These are phyloP conservation scores for Phalacrocorax pelagicus DNA, from an alignment of 2,113 vertebrate species.

Conservation along the genomic window DNA sequence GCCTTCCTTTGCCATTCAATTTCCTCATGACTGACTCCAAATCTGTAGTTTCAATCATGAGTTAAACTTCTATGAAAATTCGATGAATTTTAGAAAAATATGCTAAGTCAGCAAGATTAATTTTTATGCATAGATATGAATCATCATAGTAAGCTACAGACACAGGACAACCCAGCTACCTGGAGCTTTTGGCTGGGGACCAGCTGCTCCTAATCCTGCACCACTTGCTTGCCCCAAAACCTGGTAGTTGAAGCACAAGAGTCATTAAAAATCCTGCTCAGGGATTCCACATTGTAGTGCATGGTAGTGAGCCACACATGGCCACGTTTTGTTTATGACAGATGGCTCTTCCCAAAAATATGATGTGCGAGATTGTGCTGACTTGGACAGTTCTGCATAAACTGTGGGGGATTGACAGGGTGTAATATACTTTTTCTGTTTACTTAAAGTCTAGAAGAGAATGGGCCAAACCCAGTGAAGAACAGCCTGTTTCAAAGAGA, in stretches of 20 bases:
- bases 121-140: neutral
- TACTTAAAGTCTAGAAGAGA: constrained; percentile 65
- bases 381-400: constrained; percentile 65
- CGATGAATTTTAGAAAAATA: neutral
- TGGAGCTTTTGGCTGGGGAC: neutral
- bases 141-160: neutral
- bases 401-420: constrained; percentile 62
- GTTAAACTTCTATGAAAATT: neutral
- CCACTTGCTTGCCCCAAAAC: neutral
- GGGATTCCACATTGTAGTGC: constrained; percentile 12
- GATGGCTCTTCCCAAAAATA: constrained; percentile 66
- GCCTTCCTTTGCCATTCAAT: neutral
- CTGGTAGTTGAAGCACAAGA: neutral
- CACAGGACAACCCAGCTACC: neutral
- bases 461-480: constrained; percentile 47
- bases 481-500: constrained; percentile 60
- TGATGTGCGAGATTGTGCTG: constrained; percentile 54
- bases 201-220: neutral
- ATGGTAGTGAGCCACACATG: constrained; percentile 31
- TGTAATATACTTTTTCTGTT: constrained; percentile 66
- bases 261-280: neutral
- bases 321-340: constrained; percentile 54
- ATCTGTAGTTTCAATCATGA: neutral
- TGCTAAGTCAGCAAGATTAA: neutral
- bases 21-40: neutral